Conservation (phyloP, 2,113 vertebrate species). For the Festucalex cinctus region DNA sequence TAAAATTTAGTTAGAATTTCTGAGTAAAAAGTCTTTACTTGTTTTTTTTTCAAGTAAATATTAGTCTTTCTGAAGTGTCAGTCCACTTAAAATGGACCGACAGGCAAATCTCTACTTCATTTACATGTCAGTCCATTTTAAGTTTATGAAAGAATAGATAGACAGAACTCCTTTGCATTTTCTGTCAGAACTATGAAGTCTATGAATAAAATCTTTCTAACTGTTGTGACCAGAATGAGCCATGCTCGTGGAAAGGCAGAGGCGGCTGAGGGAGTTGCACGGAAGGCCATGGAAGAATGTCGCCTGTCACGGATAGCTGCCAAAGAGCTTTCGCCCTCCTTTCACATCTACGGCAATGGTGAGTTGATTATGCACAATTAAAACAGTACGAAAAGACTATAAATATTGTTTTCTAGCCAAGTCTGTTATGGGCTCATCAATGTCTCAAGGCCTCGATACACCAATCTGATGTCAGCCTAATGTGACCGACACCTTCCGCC, state of each 20-base stretch:
- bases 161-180: neutral
- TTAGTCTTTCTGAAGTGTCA: no score
- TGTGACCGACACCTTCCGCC: no score
- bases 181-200: neutral
- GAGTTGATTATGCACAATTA: slow-evolving; percentile 53
- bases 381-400: neutral
- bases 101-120: neutral
- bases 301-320: slow-evolving; percentile 92
- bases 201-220: slow-evolving; percentile 14
- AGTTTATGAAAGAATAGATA: neutral
- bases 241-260: slow-evolving; percentile 94
- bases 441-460: no score
- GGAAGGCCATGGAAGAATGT: slow-evolving; percentile 90
- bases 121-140: neutral
- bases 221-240: slow-evolving; percentile 79
- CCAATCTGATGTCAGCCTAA: no score
- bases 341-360: slow-evolving; percentile 95
- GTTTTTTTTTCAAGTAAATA: no score
- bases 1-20: no score
- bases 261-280: slow-evolving; percentile 85
- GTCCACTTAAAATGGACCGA: no score
- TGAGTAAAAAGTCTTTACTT: no score
- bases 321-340: slow-evolving; percentile 97
- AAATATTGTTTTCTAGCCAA: neutral
- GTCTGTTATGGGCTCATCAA: neutral